Percentiles rank a stretch among this genome's conserved stretches.
Evolutionary conservation across 2,113 vertebrate species (phyloP).

Genomic region (Orthonyx spaldingii): DNA sequence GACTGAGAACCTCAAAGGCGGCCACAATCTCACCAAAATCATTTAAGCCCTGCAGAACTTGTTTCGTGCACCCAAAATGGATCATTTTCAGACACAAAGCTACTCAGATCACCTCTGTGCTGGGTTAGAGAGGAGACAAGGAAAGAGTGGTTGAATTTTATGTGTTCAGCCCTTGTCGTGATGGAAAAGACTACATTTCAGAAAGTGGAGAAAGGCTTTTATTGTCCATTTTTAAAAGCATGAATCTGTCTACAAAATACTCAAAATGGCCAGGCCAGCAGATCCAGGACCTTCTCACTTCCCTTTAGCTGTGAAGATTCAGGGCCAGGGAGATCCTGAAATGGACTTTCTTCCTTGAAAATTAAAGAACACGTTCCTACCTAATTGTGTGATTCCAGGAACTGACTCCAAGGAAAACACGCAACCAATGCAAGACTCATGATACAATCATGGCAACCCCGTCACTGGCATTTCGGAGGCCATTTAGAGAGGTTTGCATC

Average conservation of each 20-base stretch:
- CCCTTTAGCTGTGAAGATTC: background rate
- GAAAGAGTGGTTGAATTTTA: background rate
- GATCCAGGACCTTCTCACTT: background rate
- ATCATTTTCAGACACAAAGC: background rate
- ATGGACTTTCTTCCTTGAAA: slow-evolving; percentile 49
- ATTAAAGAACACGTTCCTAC: slow-evolving; percentile 35
- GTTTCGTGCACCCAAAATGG: background rate
- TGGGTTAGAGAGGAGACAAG: background rate
- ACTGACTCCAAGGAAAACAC: slow-evolving; percentile 45
- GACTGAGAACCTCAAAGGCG: background rate
- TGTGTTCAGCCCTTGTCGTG: background rate
- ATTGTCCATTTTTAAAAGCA: background rate
- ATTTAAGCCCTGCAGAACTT: background rate
- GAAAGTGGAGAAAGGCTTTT: background rate
- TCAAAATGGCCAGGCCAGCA: background rate
- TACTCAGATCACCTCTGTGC: background rate
- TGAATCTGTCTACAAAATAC: background rate
- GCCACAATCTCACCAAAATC: background rate
- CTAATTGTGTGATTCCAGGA: slow-evolving; percentile 63
- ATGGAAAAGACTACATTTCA: background rate
- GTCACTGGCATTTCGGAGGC: background rate
- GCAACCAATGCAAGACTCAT: slow-evolving; percentile 37
- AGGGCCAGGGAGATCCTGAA: background rate
- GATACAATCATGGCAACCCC: background rate
- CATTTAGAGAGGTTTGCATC: background rate